Base-by-base conservation (phyloP, 2,113 vertebrate species). In the Philantomba maxwellii region DNA sequence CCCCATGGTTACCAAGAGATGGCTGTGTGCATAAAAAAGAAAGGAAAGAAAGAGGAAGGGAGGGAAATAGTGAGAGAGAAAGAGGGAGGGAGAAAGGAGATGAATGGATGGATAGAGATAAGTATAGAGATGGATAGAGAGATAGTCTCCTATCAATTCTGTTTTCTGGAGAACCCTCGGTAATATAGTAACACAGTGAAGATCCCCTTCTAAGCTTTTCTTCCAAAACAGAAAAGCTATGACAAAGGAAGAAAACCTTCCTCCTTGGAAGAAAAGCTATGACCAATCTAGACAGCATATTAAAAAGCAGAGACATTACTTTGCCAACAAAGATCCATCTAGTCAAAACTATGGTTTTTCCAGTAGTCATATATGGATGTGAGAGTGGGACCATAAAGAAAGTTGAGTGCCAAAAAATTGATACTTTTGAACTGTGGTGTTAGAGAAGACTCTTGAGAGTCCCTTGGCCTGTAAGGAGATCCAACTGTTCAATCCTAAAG, bases 391-490 rank as follows among this genome's bases (percentile, higher is more conserved):
- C 4, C 19, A 23, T 39, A 70, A 70, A n/a, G 62, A 66, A 66
- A 70, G 64, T 5, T 70, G n/a, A 70, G 19, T 0, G 0, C 19
- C 0, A 0, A 23, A 36, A 9, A 70, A 70, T 1, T 70, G n/a
- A 36, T 23, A 12, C 64, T 70, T 70, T 70, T 70, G n/a, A 23
- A 36, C 19, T 36, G 10, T 23, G 64, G n/a, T 70, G 19, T 23
- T 70, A 19, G n/a, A 36, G 9, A 36, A 36, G 19, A 70, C n/a
- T 70, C 19, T 36, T 36, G n/a, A 70, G 19, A 36, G n/a, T 36
- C n/a, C 19, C 19, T 70, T 36, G n/a, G 19, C 10, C 66, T 70
- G 10, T 10, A 36, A 70, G n/a, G 66, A 36, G 9, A 23, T 36
- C 66, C n/a, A 12, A 36, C 17, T 36, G 21, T 36, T 70, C 66